These are phyloP conservation scores for Drosophila carrolli DNA, from an alignment of 1,140 invertebrate species.

Conservation along the genomic window DNA sequence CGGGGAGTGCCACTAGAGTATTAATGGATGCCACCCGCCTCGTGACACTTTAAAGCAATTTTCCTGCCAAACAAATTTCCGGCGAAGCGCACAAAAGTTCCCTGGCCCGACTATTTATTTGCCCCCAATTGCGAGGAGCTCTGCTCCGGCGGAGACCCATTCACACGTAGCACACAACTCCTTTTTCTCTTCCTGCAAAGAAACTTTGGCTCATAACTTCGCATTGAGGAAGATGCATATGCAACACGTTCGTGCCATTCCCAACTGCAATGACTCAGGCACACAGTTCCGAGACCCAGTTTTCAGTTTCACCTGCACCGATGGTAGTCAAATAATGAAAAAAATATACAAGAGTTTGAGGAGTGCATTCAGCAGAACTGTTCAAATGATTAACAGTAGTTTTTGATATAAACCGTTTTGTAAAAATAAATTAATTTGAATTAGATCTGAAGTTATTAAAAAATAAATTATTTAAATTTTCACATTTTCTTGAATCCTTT, in stretches of 20 bases:
- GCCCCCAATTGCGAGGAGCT: constrained; percentile 63
- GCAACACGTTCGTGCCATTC: constrained; percentile 75
- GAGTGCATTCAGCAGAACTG: neutral
- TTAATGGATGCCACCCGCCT: constrained; percentile 44
- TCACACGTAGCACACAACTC: constrained; percentile 64
- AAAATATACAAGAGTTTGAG: neutral
- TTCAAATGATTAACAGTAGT: neutral
- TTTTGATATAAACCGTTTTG: too few species aligned
- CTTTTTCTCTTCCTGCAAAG: constrained; percentile 37
- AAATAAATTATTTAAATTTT: too few species aligned
- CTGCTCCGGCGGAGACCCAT: constrained; percentile 43
- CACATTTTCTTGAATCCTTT: too few species aligned
- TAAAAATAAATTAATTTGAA: too few species aligned
- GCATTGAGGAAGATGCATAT: constrained; percentile 80
- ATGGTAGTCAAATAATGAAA: constrained; percentile 4
- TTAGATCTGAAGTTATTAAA: too few species aligned
- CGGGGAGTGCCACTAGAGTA: constrained; percentile 39
- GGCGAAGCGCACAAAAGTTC: constrained; percentile 60
- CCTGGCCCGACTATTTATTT: constrained; percentile 65
- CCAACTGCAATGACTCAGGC: constrained; percentile 31
- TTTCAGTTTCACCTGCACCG: constrained; percentile 3
- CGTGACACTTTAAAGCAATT: constrained; percentile 65
- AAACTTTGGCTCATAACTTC: constrained; percentile 81
- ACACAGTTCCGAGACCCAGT: neutral
- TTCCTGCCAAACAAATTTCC: constrained; percentile 60